Evolutionary conservation across 2,888 invertebrate genomes (phyloP), one percentile per base, ranked within the genome.

Genomic region (Mythimna albipuncta): DNA sequence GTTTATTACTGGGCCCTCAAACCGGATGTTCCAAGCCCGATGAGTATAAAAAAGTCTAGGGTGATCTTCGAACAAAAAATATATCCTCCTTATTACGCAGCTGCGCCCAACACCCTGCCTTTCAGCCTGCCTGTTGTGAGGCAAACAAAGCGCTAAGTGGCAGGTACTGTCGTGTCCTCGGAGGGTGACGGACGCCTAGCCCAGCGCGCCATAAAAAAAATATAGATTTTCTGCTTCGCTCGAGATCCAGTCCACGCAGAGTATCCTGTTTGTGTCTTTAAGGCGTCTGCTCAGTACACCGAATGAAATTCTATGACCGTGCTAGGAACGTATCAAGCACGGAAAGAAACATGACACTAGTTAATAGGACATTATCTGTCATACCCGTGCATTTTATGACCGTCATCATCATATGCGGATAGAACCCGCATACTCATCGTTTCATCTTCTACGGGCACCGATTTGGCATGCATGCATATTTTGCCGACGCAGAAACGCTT

Each of bases 71-170:
- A 68, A 75, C 62, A 77, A 77, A 80, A 80, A 73, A 68, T 21
- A 62, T 54, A 69, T 70, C 61, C 61, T 65, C 58, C 59, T 57
- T 79, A 71, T 81, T 32, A 54, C 67, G 62, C 67, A 81, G 77
- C 82, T 82, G 79, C 64, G 35, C 35, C 55, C 64, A 64, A 71
- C 77, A 64, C 64, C 77, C 75, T 69, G 64, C 64, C 35, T 21
- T 65, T 57, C 19, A 50, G 75, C 35, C n/a, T 47, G 72, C 26
- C 64, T 62, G 50, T 68, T 76, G 58, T 59, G 50, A 38, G 47
- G 61, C 55, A 64, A 77, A 79, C 82, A 79, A 79, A 71, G 67
- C 63, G 13, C 63, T 64, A 66, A 81, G 71, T 77, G 77, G 79
- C 57, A 77, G 67, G 64, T 68, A 72, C 64, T 67, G 47, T 66